Conservation (phyloP, 2,888 invertebrate species). For the Dynastes hyllus region DNA sequence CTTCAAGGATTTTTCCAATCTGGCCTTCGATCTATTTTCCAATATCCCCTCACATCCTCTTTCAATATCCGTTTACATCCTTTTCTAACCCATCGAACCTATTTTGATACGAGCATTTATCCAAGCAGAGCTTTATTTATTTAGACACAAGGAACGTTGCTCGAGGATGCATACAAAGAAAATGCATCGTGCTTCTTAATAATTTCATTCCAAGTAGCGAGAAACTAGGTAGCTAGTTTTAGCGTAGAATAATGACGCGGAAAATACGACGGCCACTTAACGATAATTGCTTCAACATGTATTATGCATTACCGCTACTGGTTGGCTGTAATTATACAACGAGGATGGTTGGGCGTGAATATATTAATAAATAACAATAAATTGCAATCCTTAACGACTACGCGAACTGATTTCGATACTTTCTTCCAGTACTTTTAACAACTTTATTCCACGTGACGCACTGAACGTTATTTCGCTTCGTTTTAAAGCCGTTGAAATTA, state of each 20-base stretch:
- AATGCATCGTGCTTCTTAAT: neutral
- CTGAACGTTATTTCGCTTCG: no score
- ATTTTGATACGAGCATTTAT: no score
- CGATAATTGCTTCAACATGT: conserved; percentile 11
- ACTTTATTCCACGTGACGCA: neutral
- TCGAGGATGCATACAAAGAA: neutral
- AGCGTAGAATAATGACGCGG: neutral
- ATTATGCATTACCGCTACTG: conserved; percentile 10
- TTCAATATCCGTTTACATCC: no score
- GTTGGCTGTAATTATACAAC: neutral
- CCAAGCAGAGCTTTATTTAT: no score
- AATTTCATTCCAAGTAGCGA: neutral
- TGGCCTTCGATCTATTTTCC: no score
- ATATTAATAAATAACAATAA: conserved; percentile 15
- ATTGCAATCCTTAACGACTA: conserved; percentile 8
- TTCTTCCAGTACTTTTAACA: neutral
- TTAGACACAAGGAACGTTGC: no score
- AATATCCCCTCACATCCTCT: no score
- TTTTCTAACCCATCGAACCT: no score
- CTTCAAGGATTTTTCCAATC: no score
- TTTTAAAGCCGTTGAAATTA: no score
- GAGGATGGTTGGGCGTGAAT: conserved; percentile 6
- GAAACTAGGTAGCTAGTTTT: neutral
- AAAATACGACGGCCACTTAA: conserved; percentile 11
- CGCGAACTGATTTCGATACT: conserved; percentile 5